These are phyloP conservation scores for Folsomia manolachei DNA, from an alignment of 2,888 invertebrate species.

Conservation along the genomic window DNA sequence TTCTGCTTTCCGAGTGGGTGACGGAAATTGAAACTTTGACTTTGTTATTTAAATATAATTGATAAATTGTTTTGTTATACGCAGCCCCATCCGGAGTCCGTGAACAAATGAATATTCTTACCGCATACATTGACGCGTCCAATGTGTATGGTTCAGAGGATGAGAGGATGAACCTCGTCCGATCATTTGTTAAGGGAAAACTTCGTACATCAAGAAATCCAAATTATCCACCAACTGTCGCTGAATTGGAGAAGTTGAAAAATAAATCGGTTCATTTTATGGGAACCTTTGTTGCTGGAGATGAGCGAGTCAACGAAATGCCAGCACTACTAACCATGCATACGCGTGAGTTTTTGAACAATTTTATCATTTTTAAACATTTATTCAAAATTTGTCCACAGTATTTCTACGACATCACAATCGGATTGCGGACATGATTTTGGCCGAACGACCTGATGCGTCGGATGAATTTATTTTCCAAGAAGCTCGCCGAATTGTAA, in stretches of 20 bases:
- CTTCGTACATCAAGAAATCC: neutral
- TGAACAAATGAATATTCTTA: slow-evolving; percentile 49
- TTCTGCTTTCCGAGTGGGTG: too few species aligned
- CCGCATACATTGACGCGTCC: slow-evolving; percentile 46
- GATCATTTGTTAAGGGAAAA: neutral
- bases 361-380: too few species aligned
- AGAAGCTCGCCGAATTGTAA: slow-evolving; percentile 1
- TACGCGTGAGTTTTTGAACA: too few species aligned
- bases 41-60: too few species aligned
- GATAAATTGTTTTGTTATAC: neutral
- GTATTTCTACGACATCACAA: slow-evolving; percentile 24
- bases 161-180: neutral
- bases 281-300: slow-evolving; percentile 33
- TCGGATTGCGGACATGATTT: slow-evolving; percentile 21
- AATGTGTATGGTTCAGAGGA: slow-evolving; percentile 39
- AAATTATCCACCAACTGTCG: neutral
- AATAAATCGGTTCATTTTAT: neutral
- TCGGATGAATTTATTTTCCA: slow-evolving; percentile 26
- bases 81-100: slow-evolving; percentile 37
- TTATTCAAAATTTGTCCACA: too few species aligned
- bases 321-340: slow-evolving; percentile 47
- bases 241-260: neutral
- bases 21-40: too few species aligned
- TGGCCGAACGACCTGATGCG: neutral
- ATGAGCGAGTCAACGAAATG: slow-evolving; percentile 50